A percentile compares a stretch with the other conserved stretches of the same genome.
Conservation (phyloP, 2,113 vertebrate species). For the Enhydra lutris region DNA sequence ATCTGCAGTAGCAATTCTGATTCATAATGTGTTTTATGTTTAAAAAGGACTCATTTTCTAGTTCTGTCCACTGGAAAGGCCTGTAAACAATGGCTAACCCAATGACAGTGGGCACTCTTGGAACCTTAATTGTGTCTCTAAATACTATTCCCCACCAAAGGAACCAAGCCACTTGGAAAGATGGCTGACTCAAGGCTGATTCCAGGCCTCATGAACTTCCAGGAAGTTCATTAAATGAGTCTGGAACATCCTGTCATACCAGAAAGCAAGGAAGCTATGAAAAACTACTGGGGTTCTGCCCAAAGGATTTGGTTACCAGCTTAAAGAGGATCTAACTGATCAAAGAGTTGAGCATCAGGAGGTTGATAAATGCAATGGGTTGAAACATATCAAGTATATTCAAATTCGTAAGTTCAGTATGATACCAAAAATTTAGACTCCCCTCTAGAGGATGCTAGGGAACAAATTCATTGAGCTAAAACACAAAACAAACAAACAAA, state of each 20-base stretch:
- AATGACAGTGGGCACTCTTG: neutral
- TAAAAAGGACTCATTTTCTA: neutral
- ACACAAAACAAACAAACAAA: neutral
- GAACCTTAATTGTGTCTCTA: neutral
- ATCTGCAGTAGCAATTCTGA: neutral
- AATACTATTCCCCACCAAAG: neutral
- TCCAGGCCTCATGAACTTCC: neutral
- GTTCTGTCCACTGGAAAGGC: neutral
- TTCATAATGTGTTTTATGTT: neutral
- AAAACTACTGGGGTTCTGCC: neutral
- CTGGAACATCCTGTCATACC: neutral
- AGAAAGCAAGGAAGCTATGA: neutral
- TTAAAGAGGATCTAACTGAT: neutral
- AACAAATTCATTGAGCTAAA: neutral
- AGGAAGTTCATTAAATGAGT: neutral
- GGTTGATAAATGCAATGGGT: slow-evolving; percentile 9
- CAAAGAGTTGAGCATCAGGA: slow-evolving; percentile 1
- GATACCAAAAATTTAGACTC: neutral
- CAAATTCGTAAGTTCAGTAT: slow-evolving; percentile 12
- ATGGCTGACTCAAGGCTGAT: neutral
- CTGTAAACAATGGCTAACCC: neutral
- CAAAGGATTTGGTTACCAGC: neutral
- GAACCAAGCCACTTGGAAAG: neutral
- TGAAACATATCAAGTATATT: slow-evolving; percentile 39
- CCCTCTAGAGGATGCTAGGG: neutral